Percentiles rank a stretch among this genome's conserved stretches.
Evolutionary conservation across 2,113 vertebrate genomes (phyloP).

Genomic region (Burhinus oedicnemus): DNA sequence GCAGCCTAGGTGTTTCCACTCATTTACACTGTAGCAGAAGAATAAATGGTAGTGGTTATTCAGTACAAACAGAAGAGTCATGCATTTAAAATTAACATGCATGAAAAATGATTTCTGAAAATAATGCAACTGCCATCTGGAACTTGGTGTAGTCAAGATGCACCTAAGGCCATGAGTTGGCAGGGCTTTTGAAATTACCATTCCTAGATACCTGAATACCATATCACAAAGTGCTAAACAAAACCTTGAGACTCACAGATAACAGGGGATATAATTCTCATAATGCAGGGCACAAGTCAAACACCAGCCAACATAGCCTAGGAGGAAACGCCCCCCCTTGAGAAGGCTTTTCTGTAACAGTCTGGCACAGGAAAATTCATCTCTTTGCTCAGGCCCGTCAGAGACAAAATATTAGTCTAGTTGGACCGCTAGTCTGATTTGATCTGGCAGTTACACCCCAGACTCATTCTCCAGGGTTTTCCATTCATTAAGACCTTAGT

Average conservation of each 20-base stretch:
- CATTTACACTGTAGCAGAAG: background rate
- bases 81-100: background rate
- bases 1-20: background rate
- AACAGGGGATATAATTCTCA: background rate
- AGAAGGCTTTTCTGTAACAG: background rate
- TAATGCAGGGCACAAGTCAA: background rate
- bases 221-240: background rate
- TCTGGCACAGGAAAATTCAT: background rate
- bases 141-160: background rate
- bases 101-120: background rate
- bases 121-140: background rate
- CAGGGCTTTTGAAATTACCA: background rate
- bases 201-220: background rate
- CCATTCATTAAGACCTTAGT: background rate
- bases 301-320: background rate
- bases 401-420: background rate
- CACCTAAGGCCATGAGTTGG: background rate
- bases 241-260: background rate
- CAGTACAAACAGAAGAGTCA: background rate
- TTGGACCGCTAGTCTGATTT: background rate
- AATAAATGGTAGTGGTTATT: background rate
- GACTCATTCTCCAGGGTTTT: background rate
- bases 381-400: background rate
- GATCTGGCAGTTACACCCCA: background rate
- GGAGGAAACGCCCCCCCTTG: background rate